phyloP scores from a whole-genome alignment of 2,888 invertebrate genomes.

The Apamea monoglypha region DNA sequence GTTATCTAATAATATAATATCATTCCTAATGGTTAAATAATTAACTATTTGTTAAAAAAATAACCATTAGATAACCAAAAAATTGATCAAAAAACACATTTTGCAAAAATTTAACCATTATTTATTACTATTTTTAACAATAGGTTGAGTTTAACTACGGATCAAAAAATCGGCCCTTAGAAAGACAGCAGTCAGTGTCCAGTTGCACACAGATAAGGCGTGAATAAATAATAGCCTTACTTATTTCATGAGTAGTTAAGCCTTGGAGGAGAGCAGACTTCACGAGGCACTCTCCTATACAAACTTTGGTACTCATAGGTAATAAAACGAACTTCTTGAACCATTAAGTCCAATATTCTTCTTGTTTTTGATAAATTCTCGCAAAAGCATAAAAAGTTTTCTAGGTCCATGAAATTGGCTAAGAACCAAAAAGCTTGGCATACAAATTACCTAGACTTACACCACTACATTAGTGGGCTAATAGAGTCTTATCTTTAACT shows the following conservation, averaged over 20 bases:
- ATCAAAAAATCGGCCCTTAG: not conserved
- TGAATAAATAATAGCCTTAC: slow-evolving; percentile 19
- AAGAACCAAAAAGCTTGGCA: slow-evolving; percentile 17
- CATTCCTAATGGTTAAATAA: too few relatives aligned
- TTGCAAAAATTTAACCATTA: too few relatives aligned
- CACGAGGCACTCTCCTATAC: slow-evolving; percentile 9
- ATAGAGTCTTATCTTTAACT: slow-evolving; percentile 20
- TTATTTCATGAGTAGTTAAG: slow-evolving; percentile 15
- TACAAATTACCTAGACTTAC: slow-evolving; percentile 7
- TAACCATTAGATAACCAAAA: too few relatives aligned
- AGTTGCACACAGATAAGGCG: not conserved
- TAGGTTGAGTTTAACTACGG: too few relatives aligned
- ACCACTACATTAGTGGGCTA: not conserved
- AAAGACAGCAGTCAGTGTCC: not conserved
- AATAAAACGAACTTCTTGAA: not conserved
- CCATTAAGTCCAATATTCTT: not conserved
- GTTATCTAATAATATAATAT: too few relatives aligned
- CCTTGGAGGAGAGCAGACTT: not conserved
- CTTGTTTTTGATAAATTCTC: slow-evolving; percentile 22
- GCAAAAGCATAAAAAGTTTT: slow-evolving; percentile 12
- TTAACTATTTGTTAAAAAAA: too few relatives aligned
- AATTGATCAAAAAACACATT: too few relatives aligned
- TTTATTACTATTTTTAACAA: too few relatives aligned
- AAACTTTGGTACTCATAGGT: not conserved
- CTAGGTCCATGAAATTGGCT: slow-evolving; percentile 22